Evolutionary conservation across 2,113 vertebrate genomes (phyloP).

Genomic region (Chlorodrepanis virens): DNA sequence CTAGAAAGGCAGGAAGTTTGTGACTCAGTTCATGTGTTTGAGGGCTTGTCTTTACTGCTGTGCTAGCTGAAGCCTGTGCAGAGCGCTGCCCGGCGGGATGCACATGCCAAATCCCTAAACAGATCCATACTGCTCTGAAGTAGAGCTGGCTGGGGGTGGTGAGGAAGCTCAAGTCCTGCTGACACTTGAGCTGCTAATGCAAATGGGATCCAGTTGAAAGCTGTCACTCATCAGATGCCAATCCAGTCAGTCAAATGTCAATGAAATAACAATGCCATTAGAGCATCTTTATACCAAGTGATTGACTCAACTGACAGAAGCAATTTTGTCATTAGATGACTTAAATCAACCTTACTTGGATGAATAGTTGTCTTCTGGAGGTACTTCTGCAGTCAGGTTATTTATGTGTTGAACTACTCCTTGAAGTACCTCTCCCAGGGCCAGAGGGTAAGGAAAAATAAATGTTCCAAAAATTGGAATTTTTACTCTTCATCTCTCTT

Average conservation of each 20-base stretch:
- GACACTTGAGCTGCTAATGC: background rate
- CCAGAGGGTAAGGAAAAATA: background rate
- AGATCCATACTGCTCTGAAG: background rate
- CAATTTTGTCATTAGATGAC: background rate
- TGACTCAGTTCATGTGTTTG: background rate
- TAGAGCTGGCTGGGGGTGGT: background rate
- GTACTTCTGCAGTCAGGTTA: background rate
- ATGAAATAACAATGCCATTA: background rate
- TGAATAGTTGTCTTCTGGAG: background rate
- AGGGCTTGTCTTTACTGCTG: background rate
- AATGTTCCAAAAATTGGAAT: background rate
- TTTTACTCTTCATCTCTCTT: background rate
- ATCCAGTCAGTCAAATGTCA: background rate
- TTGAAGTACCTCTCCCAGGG: background rate
- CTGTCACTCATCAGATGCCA: background rate
- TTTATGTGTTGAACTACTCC: background rate
- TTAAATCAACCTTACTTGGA: background rate
- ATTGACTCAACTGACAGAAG: background rate
- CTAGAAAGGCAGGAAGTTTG: background rate
- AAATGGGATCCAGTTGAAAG: background rate
- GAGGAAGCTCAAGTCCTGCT: background rate
- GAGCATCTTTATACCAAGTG: background rate
- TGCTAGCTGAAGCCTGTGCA: background rate
- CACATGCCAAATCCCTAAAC: background rate
- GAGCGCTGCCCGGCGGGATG: fast-evolving